Percentiles rank a stretch among this genome's conserved stretches.
These are phyloP conservation scores for Dendrolimus houi DNA, from an alignment of 2,888 invertebrate genomes.

Conservation along the genomic window DNA sequence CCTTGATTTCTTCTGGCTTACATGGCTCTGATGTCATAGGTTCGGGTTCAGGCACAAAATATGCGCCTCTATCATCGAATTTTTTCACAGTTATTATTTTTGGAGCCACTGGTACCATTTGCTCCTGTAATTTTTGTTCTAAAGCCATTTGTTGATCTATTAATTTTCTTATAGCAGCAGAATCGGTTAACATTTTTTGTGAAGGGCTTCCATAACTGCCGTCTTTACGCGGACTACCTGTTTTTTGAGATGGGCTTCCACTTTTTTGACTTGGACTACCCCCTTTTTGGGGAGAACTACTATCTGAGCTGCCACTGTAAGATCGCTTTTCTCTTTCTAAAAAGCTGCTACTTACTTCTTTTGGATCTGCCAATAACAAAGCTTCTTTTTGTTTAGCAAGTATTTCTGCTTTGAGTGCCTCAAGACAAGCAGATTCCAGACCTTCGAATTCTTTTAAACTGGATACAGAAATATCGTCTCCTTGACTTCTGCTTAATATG, in stretches of 20 bases:
- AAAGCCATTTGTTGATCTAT: constrained; percentile 69
- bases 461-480: constrained; percentile 90
- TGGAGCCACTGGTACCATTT: constrained; percentile 47
- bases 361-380: constrained; percentile 78
- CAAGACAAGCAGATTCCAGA: constrained; percentile 90
- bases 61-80: constrained; percentile 65
- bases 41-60: constrained; percentile 59
- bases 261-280: constrained; percentile 63
- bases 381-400: constrained; percentile 92
- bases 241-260: constrained; percentile 66
- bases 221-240: constrained; percentile 65
- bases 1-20: constrained; percentile 39
- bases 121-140: constrained; percentile 55
- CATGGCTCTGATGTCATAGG: constrained; percentile 24
- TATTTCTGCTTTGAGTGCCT: constrained; percentile 88
- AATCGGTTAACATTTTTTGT: constrained; percentile 63
- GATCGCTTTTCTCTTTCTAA: constrained; percentile 69
- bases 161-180: constrained; percentile 62
- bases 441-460: constrained; percentile 96
- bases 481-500: constrained; percentile 82
- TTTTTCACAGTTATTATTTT: constrained; percentile 67
- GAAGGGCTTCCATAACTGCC: constrained; percentile 66
- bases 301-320: constrained; percentile 77
- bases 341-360: constrained; percentile 63
- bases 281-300: constrained; percentile 73